A percentile compares a stretch with the other conserved stretches of the same genome.
Conservation (phyloP, 2,113 vertebrate genomes). For the Pionites leucogaster region DNA sequence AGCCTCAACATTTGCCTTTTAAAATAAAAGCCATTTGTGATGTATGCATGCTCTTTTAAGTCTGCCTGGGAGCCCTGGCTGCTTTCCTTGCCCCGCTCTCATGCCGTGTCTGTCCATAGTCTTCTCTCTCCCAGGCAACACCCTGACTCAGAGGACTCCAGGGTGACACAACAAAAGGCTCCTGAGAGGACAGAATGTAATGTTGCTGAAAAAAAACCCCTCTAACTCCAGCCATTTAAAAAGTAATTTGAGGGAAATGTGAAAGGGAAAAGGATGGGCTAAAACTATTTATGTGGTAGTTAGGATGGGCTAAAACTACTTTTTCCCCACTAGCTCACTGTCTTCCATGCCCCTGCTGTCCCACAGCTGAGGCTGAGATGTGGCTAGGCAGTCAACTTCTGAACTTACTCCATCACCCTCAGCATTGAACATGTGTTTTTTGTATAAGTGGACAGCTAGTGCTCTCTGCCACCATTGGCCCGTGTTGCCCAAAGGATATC, state of each 20-base stretch:
- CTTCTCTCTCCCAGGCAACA: not conserved
- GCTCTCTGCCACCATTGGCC: not conserved
- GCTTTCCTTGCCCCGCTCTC: not conserved
- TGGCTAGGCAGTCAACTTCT: not conserved
- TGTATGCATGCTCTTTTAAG: slow-evolving; percentile 55
- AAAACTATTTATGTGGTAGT: not conserved
- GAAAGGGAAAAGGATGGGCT: not conserved
- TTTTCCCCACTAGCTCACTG: not conserved
- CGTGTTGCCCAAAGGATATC: not conserved
- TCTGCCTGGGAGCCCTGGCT: slow-evolving; percentile 34
- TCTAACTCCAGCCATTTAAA: not conserved
- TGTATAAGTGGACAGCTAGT: not conserved
- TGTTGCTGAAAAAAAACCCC: not conserved
- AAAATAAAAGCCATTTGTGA: slow-evolving; percentile 54
- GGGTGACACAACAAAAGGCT: not conserved
- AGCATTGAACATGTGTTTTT: not conserved
- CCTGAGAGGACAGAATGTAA: not conserved
- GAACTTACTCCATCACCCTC: not conserved
- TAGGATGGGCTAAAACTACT: not conserved
- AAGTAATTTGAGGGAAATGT: not conserved
- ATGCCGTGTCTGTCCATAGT: not conserved
- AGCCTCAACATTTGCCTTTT: slow-evolving; percentile 45
- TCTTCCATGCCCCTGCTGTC: not conserved
- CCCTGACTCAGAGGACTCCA: not conserved
- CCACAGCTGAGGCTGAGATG: not conserved